Percentiles rank a stretch among this genome's conserved stretches.
Conservation (phyloP, 2,113 vertebrate species). For the Setophaga kirtlandii region DNA sequence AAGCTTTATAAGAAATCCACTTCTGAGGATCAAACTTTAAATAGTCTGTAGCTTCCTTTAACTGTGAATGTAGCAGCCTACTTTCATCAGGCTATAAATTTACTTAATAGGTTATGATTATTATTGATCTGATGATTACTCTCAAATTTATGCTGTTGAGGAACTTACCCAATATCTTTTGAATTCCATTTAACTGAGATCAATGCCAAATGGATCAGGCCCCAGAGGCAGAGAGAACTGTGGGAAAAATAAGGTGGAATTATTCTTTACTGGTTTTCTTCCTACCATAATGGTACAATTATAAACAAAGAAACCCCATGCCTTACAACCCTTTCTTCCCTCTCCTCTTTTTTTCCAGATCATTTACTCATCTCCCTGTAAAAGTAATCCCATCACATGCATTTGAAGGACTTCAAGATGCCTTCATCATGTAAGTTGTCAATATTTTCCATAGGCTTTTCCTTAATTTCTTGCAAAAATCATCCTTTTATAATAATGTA, state of each 20-base stretch:
- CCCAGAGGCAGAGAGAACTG: not conserved
- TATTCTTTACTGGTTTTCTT: not conserved
- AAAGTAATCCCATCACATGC: conserved; percentile 82
- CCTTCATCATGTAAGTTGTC: conserved; percentile 85
- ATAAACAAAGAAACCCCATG: not conserved
- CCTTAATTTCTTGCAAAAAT: conserved; percentile 5
- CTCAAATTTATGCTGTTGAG: not conserved
- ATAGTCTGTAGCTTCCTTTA: not conserved
- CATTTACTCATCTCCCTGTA: conserved; percentile 81
- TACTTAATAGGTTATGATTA: not conserved
- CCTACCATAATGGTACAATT: not conserved
- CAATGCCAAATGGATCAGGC: not conserved
- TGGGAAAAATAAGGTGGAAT: not conserved
- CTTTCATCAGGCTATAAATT: not conserved
- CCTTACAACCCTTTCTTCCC: not conserved
- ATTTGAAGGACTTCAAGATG: conserved; percentile 85
- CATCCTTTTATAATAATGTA: not conserved
- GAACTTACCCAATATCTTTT: not conserved
- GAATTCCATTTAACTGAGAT: not conserved
- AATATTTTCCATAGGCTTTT: not conserved
- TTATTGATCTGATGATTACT: not conserved
- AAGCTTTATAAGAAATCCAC: not conserved
- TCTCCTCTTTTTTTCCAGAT: conserved; percentile 71
- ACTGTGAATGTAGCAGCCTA: not conserved
- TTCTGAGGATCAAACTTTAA: not conserved